Conservation (phyloP, 2,113 vertebrate genomes). For the Mobula birostris region DNA sequence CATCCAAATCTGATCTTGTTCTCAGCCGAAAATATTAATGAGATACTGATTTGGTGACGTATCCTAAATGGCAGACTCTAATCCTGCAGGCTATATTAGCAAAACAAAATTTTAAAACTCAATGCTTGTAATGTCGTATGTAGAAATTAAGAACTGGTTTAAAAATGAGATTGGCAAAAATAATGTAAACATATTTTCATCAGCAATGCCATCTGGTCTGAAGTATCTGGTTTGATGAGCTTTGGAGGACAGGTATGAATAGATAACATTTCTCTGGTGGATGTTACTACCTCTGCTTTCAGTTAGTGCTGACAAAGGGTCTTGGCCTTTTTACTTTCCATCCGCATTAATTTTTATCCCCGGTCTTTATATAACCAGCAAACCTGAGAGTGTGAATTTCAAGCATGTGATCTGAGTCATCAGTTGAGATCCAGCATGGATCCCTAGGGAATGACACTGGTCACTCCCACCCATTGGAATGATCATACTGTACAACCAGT, state of each 20-base stretch:
- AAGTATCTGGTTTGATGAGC: background rate
- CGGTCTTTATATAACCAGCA: too few relatives aligned
- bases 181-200: background rate
- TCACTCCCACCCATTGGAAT: background rate
- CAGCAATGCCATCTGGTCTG: background rate
- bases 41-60: background rate
- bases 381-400: too few relatives aligned
- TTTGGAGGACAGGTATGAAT: background rate
- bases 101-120: background rate
- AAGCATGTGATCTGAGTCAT: too few relatives aligned
- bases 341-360: too few relatives aligned
- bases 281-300: background rate
- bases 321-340: too few relatives aligned
- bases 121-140: background rate
- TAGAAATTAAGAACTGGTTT: background rate
- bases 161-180: background rate
- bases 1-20: background rate
- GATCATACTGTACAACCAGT: background rate
- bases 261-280: background rate
- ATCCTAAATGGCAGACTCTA: background rate
- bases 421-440: too few relatives aligned
- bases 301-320: too few relatives aligned
- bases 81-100: background rate
- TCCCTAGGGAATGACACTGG: background rate
- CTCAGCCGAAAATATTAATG: background rate